phyloP scores from a whole-genome alignment of 2,888 invertebrate species.

The Thumatha senex region DNA sequence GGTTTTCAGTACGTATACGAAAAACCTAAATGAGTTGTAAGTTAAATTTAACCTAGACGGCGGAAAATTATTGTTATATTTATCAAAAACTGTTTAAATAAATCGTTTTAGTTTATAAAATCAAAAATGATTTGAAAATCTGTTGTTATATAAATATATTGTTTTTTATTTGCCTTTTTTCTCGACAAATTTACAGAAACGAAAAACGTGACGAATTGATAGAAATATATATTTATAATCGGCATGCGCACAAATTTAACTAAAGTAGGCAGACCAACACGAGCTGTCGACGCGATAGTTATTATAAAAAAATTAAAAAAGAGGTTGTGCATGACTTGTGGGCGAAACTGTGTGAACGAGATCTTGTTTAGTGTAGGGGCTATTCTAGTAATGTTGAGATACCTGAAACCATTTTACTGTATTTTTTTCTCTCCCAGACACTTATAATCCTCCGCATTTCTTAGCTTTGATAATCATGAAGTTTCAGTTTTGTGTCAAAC shows the following conservation, averaged over 20 bases:
- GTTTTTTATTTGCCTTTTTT: too few species aligned
- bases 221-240: neutral
- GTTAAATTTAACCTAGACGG: neutral
- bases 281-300: constrained; percentile 34
- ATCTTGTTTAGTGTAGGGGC: constrained; percentile 22
- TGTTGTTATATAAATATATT: too few species aligned
- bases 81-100: neutral
- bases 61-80: neutral
- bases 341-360: constrained; percentile 40
- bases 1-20: too few species aligned
- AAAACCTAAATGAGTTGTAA: too few species aligned
- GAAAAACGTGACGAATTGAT: too few species aligned
- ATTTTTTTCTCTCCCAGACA: too few species aligned
- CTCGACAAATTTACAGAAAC: too few species aligned
- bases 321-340: constrained; percentile 65
- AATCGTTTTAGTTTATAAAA: neutral
- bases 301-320: constrained; percentile 48
- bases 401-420: too few species aligned
- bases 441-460: too few species aligned
- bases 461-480: too few species aligned
- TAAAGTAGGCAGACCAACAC: constrained; percentile 1
- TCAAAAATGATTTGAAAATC: too few species aligned
- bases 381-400: neutral
- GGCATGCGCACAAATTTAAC: constrained; percentile 23
- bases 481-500: too few species aligned